Evolutionary conservation across 37 sponge, comb jelly and placozoan genomes (phyloP).

Genomic region (Chondrilla cf. caribensis): DNA sequence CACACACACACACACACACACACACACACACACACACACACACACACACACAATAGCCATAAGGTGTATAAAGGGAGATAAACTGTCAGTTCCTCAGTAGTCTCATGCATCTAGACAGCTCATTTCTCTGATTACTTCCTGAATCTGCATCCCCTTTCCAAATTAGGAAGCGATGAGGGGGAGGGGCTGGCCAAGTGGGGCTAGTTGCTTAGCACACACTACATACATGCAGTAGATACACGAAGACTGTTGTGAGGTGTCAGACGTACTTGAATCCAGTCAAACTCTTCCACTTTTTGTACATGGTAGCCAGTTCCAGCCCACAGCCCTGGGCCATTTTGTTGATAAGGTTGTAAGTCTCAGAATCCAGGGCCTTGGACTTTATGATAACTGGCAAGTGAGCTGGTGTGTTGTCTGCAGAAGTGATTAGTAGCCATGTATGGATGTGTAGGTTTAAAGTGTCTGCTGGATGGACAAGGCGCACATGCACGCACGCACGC

Average conservation of each 20-base stretch:
- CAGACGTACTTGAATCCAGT: constrained; percentile 64
- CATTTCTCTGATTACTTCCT: no score
- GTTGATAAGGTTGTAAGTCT: constrained; percentile 73
- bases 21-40: constrained; percentile 3
- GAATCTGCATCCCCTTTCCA: no score
- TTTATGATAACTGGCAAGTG: constrained; percentile 53
- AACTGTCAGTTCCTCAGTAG: no score
- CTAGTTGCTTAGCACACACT: no score
- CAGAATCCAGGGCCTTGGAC: constrained; percentile 60
- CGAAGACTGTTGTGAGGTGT: no score
- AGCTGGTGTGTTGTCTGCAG: neutral
- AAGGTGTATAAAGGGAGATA: no score
- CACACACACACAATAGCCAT: neutral
- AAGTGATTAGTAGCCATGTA: neutral
- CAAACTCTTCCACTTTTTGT: constrained; percentile 54
- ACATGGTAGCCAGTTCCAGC: constrained; percentile 46
- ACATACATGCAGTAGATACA: neutral
- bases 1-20: constrained; percentile 12
- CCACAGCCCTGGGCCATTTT: constrained; percentile 83
- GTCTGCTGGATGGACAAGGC: no score
- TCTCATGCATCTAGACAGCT: no score
- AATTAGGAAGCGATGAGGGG: no score
- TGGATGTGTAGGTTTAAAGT: neutral
- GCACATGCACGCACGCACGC: neutral
- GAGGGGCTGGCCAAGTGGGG: no score